Evolutionary conservation across 1,140 invertebrate genomes (phyloP), one percentile per base, ranked within the genome.

Genomic region (Camponotus floridanus): DNA sequence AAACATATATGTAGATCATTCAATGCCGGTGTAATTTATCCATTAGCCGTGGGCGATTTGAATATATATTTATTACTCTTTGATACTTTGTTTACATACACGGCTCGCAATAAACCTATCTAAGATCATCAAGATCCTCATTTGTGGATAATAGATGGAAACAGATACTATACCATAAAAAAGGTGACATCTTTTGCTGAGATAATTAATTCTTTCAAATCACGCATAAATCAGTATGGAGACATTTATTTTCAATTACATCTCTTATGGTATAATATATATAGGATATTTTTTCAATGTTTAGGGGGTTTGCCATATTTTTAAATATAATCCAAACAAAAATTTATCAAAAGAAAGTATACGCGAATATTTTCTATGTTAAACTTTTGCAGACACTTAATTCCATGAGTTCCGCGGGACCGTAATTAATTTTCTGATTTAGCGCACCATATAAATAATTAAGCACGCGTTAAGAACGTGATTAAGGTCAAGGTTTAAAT

Each of bases 361-460:
- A 0, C 11, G 42, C 5, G 2, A 68, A 36, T 67, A 51, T 39
- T 67, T 67, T 4, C 31, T 21, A 9, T 4, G 0, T 0, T 13
- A 18, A 33, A 18, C 9, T 18, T 62, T 31, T 33, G 9, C 45
- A 6, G 39, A 33, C 48, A 45, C 70, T 39, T 26, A n/a, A 31
- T 62, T 62, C 42, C 8, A 51, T 57, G 31, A 68, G 31, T 67
- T 79, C 31, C 45, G 13, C n/a, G n/a, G 31, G 39, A 31, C 5
- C 4, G 39, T 55, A 55, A 80, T 80, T 80, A 70, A 70, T 80
- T 80, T 80, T 80, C 76, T 80, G 45, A 80, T 31, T 80, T 13
- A 64, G 15, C 45, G 62, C 76, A 33, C 2, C n/a, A 33, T 11
- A 64, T 33, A n/a, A 80, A 33, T 80, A 80, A 80, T 79, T 79